phyloP scores from a whole-genome alignment of 2,888 invertebrate genomes.

The Neocrepidodera transversa region DNA sequence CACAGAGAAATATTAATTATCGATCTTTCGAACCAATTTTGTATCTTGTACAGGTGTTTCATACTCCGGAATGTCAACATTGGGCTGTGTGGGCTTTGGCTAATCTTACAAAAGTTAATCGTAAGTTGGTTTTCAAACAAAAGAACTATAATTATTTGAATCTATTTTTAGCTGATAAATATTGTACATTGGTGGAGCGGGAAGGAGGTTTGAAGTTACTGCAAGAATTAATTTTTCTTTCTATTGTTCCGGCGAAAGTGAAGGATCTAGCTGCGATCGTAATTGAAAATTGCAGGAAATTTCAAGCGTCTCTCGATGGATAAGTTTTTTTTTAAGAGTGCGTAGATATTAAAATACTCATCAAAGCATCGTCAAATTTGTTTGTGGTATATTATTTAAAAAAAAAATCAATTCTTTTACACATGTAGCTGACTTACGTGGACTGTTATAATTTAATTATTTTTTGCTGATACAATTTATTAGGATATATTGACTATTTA shows the following conservation, averaged over 20 bases:
- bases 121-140: slow-evolving; percentile 68
- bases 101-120: slow-evolving; percentile 91
- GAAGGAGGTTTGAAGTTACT: slow-evolving; percentile 86
- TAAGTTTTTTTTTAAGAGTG: slow-evolving; percentile 27
- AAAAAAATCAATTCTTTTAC: not conserved
- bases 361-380: slow-evolving; percentile 40
- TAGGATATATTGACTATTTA: slow-evolving; percentile 16
- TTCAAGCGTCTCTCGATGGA: slow-evolving; percentile 43
- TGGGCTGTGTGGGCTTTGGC: slow-evolving; percentile 99
- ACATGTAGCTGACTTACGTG: slow-evolving; percentile 22
- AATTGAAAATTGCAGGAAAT: slow-evolving; percentile 68
- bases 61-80: slow-evolving; percentile 91
- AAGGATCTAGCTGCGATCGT: slow-evolving; percentile 74
- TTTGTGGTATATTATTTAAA: slow-evolving; percentile 36
- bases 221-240: slow-evolving; percentile 68
- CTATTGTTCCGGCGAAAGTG: slow-evolving; percentile 70
- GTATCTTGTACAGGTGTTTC: slow-evolving; percentile 78
- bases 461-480: slow-evolving; percentile 6
- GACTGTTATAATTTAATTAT: slow-evolving; percentile 33
- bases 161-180: slow-evolving; percentile 80
- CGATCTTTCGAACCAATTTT: slow-evolving; percentile 95
- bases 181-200: slow-evolving; percentile 84
- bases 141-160: not conserved
- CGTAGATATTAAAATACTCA: slow-evolving; percentile 41
- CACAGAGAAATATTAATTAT: slow-evolving; percentile 95